phyloP scores from a whole-genome alignment of 2,888 invertebrate species.

The Dicycla oo region DNA sequence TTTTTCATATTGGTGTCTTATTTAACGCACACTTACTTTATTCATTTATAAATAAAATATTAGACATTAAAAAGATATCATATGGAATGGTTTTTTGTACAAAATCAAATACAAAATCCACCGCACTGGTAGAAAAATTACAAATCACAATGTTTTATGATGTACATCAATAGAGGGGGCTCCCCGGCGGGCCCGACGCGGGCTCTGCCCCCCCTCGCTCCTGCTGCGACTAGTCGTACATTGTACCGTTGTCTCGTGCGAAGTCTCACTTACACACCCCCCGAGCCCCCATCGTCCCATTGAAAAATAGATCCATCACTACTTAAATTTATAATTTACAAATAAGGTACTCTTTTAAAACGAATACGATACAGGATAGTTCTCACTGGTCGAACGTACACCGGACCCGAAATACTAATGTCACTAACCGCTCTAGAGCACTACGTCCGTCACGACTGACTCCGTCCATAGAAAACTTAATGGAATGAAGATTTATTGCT shows the following conservation, averaged over 20 bases:
- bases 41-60: slow-evolving; percentile 86
- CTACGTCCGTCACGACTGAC: slow-evolving; percentile 83
- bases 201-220: slow-evolving; percentile 65
- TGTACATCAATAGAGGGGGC: slow-evolving; percentile 72
- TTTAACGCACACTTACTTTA: slow-evolving; percentile 87
- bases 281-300: slow-evolving; percentile 77
- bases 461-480: slow-evolving; percentile 86
- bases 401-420: slow-evolving; percentile 75
- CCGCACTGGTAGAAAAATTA: slow-evolving; percentile 84
- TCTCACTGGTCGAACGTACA: slow-evolving; percentile 76
- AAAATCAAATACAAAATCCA: slow-evolving; percentile 87
- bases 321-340: slow-evolving; percentile 90
- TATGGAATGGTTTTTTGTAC: slow-evolving; percentile 90
- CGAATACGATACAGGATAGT: slow-evolving; percentile 85
- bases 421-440: slow-evolving; percentile 88
- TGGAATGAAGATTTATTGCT: slow-evolving; percentile 91
- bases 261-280: slow-evolving; percentile 87
- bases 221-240: slow-evolving; percentile 86
- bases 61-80: slow-evolving; percentile 86
- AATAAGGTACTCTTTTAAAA: slow-evolving; percentile 88
- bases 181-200: slow-evolving; percentile 64
- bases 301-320: slow-evolving; percentile 90
- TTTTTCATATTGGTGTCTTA: slow-evolving; percentile 90
- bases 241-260: slow-evolving; percentile 81
- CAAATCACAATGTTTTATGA: slow-evolving; percentile 85